A percentile compares a stretch with the other conserved stretches of the same genome.
Evolutionary conservation across 2,888 invertebrate genomes (phyloP).

Genomic region (Gastrophysa polygoni): DNA sequence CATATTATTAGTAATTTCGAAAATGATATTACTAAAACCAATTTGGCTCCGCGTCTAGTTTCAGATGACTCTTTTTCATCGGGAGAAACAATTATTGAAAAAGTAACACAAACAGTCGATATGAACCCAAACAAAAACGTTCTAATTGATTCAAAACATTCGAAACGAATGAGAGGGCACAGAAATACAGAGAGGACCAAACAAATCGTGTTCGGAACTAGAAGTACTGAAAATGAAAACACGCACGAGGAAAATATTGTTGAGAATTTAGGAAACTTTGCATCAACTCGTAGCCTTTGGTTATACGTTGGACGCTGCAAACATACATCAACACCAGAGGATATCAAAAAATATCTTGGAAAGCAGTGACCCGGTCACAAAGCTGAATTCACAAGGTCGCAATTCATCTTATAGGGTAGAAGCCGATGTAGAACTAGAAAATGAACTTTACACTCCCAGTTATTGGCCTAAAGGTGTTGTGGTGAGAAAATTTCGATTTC

Average conservation of each 20-base stretch:
- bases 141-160: neutral
- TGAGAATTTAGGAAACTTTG: conserved; percentile 4
- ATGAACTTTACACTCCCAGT: neutral
- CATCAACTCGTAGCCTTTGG: conserved; percentile 12
- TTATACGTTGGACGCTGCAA: conserved; percentile 13
- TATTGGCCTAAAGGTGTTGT: neutral
- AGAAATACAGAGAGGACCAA: neutral
- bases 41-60: neutral
- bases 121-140: neutral
- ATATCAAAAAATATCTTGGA: conserved; percentile 10
- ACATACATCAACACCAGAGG: conserved; percentile 9
- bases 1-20: neutral
- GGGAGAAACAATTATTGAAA: neutral
- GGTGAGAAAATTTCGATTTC: neutral
- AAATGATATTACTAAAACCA: neutral
- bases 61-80: neutral
- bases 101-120: neutral
- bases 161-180: neutral
- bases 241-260: neutral
- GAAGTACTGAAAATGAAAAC: neutral
- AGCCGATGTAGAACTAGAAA: conserved; percentile 3
- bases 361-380: conserved; percentile 11
- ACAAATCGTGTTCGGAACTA: neutral
- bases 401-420: neutral
- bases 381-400: neutral